phyloP scores from a whole-genome alignment of 2,113 vertebrate species.

The Nibea coibor region DNA sequence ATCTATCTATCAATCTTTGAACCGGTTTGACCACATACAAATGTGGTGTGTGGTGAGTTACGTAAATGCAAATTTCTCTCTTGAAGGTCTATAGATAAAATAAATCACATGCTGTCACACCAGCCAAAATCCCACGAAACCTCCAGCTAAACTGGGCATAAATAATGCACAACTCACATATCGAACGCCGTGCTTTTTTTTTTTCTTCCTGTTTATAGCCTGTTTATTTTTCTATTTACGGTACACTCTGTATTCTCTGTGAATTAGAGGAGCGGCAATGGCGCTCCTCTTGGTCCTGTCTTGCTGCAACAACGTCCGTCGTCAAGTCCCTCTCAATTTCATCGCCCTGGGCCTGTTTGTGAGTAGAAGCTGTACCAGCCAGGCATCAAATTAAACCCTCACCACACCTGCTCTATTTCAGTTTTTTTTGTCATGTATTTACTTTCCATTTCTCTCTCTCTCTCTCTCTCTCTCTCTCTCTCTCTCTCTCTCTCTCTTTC shows the following conservation, averaged over 20 bases:
- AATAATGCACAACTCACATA: constrained; percentile 45
- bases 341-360: constrained; percentile 88
- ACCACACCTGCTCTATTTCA: constrained; percentile 52
- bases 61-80: constrained; percentile 24
- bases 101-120: constrained; percentile 32
- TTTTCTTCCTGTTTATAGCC: constrained; percentile 28
- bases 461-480: constrained; percentile 22
- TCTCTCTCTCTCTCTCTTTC: background rate
- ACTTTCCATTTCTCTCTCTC: constrained; percentile 40
- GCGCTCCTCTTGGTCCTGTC: constrained; percentile 79
- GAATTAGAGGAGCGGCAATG: constrained; percentile 72
- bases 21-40: background rate
- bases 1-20: background rate
- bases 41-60: background rate
- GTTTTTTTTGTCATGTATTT: constrained; percentile 39
- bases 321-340: constrained; percentile 87
- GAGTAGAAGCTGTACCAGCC: constrained; percentile 78
- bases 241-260: constrained; percentile 57
- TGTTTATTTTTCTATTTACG: constrained; percentile 63
- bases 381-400: constrained; percentile 65
- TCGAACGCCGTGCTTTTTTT: constrained; percentile 9
- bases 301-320: constrained; percentile 83
- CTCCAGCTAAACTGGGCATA: constrained; percentile 16
- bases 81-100: constrained; percentile 4
- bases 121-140: background rate